Conservation (phyloP, 2,113 vertebrate genomes). For the Zosterops borbonicus region DNA sequence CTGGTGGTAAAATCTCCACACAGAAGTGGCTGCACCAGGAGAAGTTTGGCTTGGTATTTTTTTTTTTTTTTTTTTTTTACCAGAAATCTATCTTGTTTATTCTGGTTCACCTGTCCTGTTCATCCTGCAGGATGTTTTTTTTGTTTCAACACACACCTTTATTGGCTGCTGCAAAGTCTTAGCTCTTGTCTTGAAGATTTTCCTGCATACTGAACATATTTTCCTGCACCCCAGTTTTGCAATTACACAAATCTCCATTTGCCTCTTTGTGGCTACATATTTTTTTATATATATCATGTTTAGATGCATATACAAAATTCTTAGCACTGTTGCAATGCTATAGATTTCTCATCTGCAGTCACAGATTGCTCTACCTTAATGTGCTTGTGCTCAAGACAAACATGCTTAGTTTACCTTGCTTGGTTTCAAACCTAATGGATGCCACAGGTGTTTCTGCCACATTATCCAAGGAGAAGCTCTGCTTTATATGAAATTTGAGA, state of each 20-base stretch:
- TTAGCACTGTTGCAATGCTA: background rate
- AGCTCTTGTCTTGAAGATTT: background rate
- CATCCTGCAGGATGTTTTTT: background rate
- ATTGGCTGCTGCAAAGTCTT: background rate
- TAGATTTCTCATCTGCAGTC: background rate
- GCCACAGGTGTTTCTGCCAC: background rate
- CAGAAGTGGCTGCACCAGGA: background rate
- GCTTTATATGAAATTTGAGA: background rate
- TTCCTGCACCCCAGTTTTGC: background rate
- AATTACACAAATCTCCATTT: background rate
- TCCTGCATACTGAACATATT: background rate
- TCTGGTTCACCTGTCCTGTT: background rate
- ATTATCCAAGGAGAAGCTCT: background rate
- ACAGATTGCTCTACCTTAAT: background rate
- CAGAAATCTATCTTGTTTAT: background rate
- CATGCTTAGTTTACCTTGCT: background rate
- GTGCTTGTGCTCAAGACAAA: background rate
- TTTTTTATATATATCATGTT: background rate
- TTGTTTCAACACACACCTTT: background rate
- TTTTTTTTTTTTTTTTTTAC: background rate
- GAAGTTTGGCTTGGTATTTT: rapidly evolving
- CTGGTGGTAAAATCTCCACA: background rate
- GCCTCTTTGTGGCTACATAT: background rate
- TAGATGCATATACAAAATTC: background rate
- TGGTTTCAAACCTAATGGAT: background rate